Percentiles rank a stretch among this genome's conserved stretches.
Evolutionary conservation across 1,140 invertebrate genomes (phyloP).

Genomic region (Brachionus koreanus): DNA sequence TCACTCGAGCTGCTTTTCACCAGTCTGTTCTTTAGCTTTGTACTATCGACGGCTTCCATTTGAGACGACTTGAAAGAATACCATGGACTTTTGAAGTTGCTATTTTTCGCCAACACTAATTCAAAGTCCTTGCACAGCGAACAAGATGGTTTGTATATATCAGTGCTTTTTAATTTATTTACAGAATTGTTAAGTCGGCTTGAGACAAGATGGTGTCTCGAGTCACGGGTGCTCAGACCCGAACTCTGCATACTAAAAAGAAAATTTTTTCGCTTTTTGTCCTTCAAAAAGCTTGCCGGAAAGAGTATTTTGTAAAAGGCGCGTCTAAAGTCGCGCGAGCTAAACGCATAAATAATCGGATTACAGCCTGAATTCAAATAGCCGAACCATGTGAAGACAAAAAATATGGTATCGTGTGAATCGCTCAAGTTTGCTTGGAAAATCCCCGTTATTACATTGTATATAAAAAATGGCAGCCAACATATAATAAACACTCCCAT

Average conservation of each 20-base stretch:
- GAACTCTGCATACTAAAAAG: constrained; percentile 8
- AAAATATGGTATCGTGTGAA: constrained; percentile 8
- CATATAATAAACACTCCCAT: constrained; percentile 58
- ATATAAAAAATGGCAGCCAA: constrained; percentile 58
- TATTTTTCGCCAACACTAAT: neutral
- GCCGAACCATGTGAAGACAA: constrained; percentile 43
- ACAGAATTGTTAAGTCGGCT: neutral
- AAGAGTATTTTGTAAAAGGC: constrained; percentile 55
- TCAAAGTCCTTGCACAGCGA: neutral
- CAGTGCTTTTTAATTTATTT: neutral
- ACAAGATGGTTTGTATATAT: neutral
- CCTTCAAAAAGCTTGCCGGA: constrained; percentile 44
- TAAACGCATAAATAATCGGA: constrained; percentile 92
- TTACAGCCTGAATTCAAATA: constrained; percentile 63
- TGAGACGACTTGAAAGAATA: neutral
- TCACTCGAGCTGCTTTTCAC: neutral
- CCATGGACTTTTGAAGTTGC: neutral
- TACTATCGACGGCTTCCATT: neutral
- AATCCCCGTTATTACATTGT: constrained; percentile 54
- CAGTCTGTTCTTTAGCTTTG: neutral
- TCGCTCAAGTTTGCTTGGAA: constrained; percentile 46
- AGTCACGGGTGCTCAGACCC: neutral
- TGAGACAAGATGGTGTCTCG: neutral
- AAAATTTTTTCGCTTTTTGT: constrained; percentile 33
- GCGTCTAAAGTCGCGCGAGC: constrained; percentile 88